Conservation (phyloP, 2,888 invertebrate genomes). For the Caenorhabditis angaria region DNA sequence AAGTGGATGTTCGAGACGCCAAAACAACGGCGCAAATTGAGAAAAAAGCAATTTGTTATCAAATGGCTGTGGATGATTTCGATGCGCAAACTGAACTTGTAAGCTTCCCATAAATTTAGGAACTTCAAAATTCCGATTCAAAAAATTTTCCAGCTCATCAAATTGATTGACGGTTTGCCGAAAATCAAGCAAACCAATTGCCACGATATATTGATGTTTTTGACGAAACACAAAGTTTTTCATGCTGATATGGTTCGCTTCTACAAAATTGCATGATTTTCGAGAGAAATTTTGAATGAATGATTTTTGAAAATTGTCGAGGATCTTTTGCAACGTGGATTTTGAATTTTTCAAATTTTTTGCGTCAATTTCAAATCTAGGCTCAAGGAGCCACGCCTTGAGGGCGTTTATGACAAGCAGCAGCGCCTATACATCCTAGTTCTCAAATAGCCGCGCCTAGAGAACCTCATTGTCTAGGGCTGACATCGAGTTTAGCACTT, state of each 20-base stretch:
- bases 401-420: too few species aligned
- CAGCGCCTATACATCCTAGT: too few species aligned
- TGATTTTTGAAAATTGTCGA: too few species aligned
- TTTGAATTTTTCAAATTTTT: too few species aligned
- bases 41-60: constrained; percentile 57
- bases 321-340: too few species aligned
- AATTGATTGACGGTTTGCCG: constrained; percentile 40
- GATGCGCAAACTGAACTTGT: constrained; percentile 44
- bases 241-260: constrained; percentile 13
- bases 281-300: too few species aligned
- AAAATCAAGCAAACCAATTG: constrained; percentile 17
- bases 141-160: constrained; percentile 32
- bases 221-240: constrained; percentile 36
- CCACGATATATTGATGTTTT: constrained; percentile 24
- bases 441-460: too few species aligned
- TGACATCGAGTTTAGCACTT: too few species aligned
- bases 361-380: too few species aligned
- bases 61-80: constrained; percentile 55
- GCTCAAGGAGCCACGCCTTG: too few species aligned
- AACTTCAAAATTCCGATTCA: constrained; percentile 1
- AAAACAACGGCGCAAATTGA: constrained; percentile 61
- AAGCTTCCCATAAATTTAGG: constrained; percentile 1
- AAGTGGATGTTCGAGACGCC: constrained; percentile 53
- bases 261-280: neutral
- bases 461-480: too few species aligned